phyloP scores from a whole-genome alignment of 1,140 invertebrate species.

The Euwallacea fornicatus region DNA sequence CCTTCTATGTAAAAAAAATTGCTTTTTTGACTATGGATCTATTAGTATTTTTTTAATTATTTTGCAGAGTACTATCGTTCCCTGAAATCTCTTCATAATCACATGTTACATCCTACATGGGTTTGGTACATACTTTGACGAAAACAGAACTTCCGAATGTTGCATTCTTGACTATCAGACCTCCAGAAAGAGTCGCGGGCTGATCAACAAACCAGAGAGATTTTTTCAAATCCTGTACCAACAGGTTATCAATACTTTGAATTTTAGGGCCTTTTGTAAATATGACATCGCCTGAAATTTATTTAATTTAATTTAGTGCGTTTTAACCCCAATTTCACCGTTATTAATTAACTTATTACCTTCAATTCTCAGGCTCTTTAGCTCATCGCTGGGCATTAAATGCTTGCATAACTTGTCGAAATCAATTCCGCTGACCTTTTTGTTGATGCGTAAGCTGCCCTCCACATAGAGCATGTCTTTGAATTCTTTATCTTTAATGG shows the following conservation, averaged over 20 bases:
- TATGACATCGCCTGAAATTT: conserved; percentile 41
- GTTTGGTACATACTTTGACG: conserved; percentile 40
- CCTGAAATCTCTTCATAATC: too few relatives aligned
- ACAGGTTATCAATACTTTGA: conserved; percentile 33
- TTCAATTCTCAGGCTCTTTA: conserved; percentile 37
- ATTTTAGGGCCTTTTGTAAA: conserved; percentile 46
- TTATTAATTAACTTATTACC: conserved; percentile 22
- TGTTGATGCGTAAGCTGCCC: conserved; percentile 38
- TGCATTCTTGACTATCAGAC: conserved; percentile 39
- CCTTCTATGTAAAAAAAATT: too few relatives aligned
- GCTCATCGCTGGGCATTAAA: conserved; percentile 17
- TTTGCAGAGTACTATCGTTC: too few relatives aligned
- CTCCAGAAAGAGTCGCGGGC: conserved; percentile 32
- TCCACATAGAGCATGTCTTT: conserved; percentile 39
- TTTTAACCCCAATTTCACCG: background rate
- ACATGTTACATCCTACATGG: too few relatives aligned
- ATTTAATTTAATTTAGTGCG: background rate
- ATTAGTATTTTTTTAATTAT: too few relatives aligned
- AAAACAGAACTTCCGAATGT: conserved; percentile 42
- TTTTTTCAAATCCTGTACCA: conserved; percentile 35
- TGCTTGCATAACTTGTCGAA: conserved; percentile 40
- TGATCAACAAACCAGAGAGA: conserved; percentile 47
- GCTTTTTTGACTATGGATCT: too few relatives aligned
- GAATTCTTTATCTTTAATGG: conserved; percentile 41
- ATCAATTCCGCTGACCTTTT: conserved; percentile 40